These are phyloP conservation scores for Cantharis flavilabris DNA, from an alignment of 2,888 invertebrate species.

Conservation along the genomic window DNA sequence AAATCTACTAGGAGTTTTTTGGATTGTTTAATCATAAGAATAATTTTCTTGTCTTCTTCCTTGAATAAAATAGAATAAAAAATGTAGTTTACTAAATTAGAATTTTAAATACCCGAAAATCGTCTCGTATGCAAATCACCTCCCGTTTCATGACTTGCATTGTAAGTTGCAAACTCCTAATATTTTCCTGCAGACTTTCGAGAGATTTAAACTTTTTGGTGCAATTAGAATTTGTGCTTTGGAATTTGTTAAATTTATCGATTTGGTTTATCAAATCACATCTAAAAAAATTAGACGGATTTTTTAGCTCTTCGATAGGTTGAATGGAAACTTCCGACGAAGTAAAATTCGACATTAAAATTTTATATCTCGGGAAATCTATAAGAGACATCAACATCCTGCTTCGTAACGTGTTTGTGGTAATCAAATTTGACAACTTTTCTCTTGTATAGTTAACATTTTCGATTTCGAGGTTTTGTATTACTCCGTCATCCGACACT, in stretches of 20 bases:
- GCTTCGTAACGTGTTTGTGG: not conserved
- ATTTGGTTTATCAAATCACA: not conserved
- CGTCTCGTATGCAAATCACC: not conserved
- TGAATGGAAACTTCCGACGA: not conserved
- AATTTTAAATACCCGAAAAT: not conserved
- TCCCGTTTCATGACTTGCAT: not conserved
- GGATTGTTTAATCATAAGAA: constrained; percentile 54
- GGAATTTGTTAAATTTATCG: not conserved
- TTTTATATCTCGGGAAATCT: constrained; percentile 7
- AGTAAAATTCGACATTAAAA: not conserved
- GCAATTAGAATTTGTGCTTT: not conserved
- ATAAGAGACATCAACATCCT: constrained; percentile 13
- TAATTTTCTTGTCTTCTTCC: constrained; percentile 45
- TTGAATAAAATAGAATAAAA: constrained; percentile 34
- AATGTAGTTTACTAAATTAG: not conserved
- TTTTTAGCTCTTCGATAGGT: not conserved
- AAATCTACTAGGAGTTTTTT: constrained; percentile 58
- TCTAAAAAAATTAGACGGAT: not conserved
- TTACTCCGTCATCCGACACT: not conserved
- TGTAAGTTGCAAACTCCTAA: not conserved
- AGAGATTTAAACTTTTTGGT: not conserved
- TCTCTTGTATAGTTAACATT: constrained; percentile 3
- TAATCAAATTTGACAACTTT: constrained; percentile 8
- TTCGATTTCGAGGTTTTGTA: not conserved
- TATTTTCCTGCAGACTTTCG: not conserved